Evolutionary conservation across 2,888 invertebrate species (phyloP).

Genomic region (Patella depressa): DNA sequence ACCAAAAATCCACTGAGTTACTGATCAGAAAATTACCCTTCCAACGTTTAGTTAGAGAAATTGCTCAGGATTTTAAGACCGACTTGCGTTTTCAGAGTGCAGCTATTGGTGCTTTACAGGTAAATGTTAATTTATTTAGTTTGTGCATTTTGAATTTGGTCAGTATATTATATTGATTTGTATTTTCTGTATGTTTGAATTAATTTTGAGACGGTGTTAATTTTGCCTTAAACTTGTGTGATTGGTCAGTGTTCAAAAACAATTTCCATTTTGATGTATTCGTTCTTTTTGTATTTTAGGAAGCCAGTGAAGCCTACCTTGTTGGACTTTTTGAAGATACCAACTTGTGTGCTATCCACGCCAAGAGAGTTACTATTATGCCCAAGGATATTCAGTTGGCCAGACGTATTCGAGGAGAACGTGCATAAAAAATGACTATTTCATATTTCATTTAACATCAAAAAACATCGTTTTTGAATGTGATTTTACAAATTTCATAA

Average conservation of each 20-base stretch:
- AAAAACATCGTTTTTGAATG: conserved; percentile 12
- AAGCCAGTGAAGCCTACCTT: conserved; percentile 67
- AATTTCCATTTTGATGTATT: not conserved
- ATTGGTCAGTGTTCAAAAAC: not conserved
- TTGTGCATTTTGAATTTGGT: not conserved
- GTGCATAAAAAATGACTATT: conserved; percentile 71
- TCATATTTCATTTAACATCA: conserved; percentile 16
- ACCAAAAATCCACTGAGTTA: conserved; percentile 71
- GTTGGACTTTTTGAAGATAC: conserved; percentile 95
- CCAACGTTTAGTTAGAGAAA: conserved; percentile 71
- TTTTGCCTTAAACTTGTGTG: not conserved
- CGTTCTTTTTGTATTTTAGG: conserved; percentile 46
- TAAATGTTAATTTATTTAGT: conserved; percentile 25
- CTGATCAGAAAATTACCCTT: conserved; percentile 71
- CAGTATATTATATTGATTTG: not conserved
- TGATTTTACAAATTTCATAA: conserved; percentile 29
- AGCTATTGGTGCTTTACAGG: conserved; percentile 71
- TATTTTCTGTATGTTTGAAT: not conserved
- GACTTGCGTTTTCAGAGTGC: conserved; percentile 71
- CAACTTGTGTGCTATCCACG: conserved; percentile 97
- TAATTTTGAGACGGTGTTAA: not conserved
- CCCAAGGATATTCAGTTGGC: conserved; percentile 97
- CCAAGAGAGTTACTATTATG: conserved; percentile 97
- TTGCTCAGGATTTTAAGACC: conserved; percentile 72
- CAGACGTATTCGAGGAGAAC: conserved; percentile 95